Evolutionary conservation across 2,113 vertebrate species (phyloP).

Genomic region (Pelobates fuscus): DNA sequence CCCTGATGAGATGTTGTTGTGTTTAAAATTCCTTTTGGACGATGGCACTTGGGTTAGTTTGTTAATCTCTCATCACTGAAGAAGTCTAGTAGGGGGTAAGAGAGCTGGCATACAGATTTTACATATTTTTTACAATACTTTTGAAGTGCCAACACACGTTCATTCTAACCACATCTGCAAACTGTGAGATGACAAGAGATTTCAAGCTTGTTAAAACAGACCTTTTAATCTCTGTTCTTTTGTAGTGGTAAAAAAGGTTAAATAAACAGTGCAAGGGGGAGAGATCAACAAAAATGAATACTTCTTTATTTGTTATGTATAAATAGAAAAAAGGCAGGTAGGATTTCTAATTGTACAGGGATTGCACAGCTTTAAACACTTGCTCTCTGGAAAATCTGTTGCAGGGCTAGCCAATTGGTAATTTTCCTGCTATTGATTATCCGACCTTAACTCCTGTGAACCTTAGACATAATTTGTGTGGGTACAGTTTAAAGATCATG

Average conservation of each 20-base stretch:
- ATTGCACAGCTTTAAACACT: too few relatives aligned
- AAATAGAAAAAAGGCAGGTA: background rate
- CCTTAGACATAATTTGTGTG: too few relatives aligned
- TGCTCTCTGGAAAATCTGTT: too few relatives aligned
- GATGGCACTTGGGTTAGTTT: too few relatives aligned
- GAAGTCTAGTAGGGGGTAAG: background rate
- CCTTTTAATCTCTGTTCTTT: slow-evolving; percentile 21
- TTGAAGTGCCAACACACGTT: background rate
- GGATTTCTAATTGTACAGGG: too few relatives aligned
- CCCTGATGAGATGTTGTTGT: too few relatives aligned
- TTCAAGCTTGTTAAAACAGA: slow-evolving; percentile 5
- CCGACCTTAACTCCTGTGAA: too few relatives aligned
- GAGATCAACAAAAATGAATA: slow-evolving; percentile 11
- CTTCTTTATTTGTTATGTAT: background rate
- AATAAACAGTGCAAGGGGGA: slow-evolving; percentile 3
- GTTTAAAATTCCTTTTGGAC: too few relatives aligned
- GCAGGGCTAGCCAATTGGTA: too few relatives aligned
- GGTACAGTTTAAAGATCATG: too few relatives aligned
- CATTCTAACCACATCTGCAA: slow-evolving; percentile 1
- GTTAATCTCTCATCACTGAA: too few relatives aligned
- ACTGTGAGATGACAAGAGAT: slow-evolving; percentile 9
- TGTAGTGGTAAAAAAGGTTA: slow-evolving; percentile 26
- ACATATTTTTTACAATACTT: background rate
- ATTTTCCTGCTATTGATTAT: too few relatives aligned
- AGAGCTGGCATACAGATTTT: background rate